Base-by-base conservation (phyloP, 2,113 vertebrate genomes). In the Crotalus viridis region DNA sequence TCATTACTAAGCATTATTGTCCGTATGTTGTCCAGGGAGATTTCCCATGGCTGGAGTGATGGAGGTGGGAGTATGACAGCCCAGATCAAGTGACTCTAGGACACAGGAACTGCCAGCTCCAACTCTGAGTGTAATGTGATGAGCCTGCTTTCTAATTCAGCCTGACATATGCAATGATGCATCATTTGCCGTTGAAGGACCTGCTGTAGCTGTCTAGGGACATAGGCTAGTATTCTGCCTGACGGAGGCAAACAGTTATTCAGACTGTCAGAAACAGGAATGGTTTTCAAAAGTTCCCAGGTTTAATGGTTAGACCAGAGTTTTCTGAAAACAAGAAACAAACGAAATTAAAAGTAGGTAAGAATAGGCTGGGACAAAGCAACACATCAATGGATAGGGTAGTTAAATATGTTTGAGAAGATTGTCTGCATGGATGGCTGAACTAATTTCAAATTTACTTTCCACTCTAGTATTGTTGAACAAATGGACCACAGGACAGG, bases 101-200 rank as follows among this genome's bases (percentile, higher is more conserved):
- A 95, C 96, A 8, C 28, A 94, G 95, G 91, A 88, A 52, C 96
- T 96, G 97, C 96, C 96, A 96, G 97, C 88, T 52, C 92, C 8
- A 90, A 95, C 95, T 94, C 91, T 74, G 93, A 54, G 96, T 95
- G 93, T 93, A 92, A 95, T 64, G 95, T 96, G 97, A 97, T 0
- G 57, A 95, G 96, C 95, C 96, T 91, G 95, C 59, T 43, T 3
- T 87, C 95, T 97, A 97, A 98, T 96, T 93, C 90, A 85, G 93
- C 64, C 96, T 94, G 97, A 97, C 97, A 95, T 2, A 4, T 94
- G 1, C 97, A 96, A 94, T 92, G 97, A 97, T 94, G 96, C 94
- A 56, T 91, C 85, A 6, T 85, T 94, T 95, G 95, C 43, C 24
- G 21, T 91, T 54, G 92, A 88, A 52, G 87, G 93, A 90, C 94